Base-by-base conservation (phyloP, 1,140 invertebrate species). In the Centruroides vittatus region DNA sequence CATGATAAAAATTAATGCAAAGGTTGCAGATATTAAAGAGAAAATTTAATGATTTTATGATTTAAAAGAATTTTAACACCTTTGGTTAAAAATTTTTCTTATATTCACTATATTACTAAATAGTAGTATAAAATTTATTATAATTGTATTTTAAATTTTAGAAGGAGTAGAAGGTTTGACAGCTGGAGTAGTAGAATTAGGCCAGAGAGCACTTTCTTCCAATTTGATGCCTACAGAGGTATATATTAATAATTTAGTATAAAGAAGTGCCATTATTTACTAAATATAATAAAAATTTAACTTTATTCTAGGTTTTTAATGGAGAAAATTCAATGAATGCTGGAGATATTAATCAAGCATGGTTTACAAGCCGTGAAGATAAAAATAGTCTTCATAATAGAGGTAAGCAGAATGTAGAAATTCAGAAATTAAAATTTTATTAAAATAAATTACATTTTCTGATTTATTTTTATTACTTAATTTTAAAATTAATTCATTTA, bases 361-460 rank as follows among this genome's bases (percentile, higher is more conserved):
- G 75, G 75, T 76, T 76, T 62, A 75, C 75, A 13, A 74, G 73
- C 3, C 66, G 72, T 47, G 72, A 74, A 66, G 75, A 77, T 50
- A 77, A 77, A 65, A 67, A 65, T 49, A 70, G 70, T 35, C 67
- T 76, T 11, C 73, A 74, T 35, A 72, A 61, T 60, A 72, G 72
- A 71, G 74, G 74, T 73, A 41, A 58, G 46, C 51, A 50, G 47
- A 47, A 13, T 46, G 3, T 47, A 54, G 50, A n/a, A 41, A 1
- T 57, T 41, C 0, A 57, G 5, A 49, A 23, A 23, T 23, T 23
- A 23, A 23, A 23, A 23, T 23, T 23, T 23, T 23, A 23, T 23
- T 23, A 23, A 23, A 23, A 23, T 23, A 23, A 23, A 23, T 23
- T 23, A 23, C 23, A 23, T 23, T 23, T 23, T 23, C 23, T 23